Base-by-base conservation (phyloP, 2,113 vertebrate genomes). In the Hippocampus guttulatus region DNA sequence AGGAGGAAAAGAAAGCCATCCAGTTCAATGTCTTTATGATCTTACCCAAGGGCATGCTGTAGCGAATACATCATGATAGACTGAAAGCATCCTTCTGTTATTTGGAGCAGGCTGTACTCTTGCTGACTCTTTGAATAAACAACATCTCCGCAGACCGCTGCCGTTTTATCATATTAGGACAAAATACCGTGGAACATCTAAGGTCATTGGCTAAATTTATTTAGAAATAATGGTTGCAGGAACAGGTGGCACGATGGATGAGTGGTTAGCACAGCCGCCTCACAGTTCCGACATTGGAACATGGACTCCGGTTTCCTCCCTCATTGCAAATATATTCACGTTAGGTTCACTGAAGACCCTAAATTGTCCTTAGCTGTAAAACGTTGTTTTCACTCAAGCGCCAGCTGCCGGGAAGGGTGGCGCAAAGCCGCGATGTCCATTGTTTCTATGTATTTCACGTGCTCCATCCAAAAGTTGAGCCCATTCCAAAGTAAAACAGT, bases 61-160 rank as follows among this genome's bases (percentile, higher is more conserved):
- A 76, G 71, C 76, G 71, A 90, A 65, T 65, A 45, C 12, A 45
- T 45, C 23, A 47, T 27, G 64, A 27, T 65, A 47, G 23, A 65
- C 12, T 84, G 77, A 84, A 85, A 81, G 70, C 71, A 83, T 84
- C 76, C 71, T 73, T 68, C 67, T 79, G 75, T 85, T 88, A 88
- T 84, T 85, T 74, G 75, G 27, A 68, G 71, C 64, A 70, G 81
- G 74, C 79, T 68, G 71, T 70, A 69, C 30, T 74, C 64, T 74
- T 12, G 49, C 75, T 65, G 67, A 68, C 80, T 68, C 41, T 63
- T 85, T 73, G 77, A 55, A 11, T 23, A 65, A 65, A 47, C 16
- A 33, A 8, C 33, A 64, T 41, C 62, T 21, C 20, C 33, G 40
- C 33, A 21, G 15, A 63, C 33, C n/a, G 23, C 64, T 15, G 21